phyloP scores from a whole-genome alignment of 2,797 vertebrate species.

The Streptopelia turtur region DNA sequence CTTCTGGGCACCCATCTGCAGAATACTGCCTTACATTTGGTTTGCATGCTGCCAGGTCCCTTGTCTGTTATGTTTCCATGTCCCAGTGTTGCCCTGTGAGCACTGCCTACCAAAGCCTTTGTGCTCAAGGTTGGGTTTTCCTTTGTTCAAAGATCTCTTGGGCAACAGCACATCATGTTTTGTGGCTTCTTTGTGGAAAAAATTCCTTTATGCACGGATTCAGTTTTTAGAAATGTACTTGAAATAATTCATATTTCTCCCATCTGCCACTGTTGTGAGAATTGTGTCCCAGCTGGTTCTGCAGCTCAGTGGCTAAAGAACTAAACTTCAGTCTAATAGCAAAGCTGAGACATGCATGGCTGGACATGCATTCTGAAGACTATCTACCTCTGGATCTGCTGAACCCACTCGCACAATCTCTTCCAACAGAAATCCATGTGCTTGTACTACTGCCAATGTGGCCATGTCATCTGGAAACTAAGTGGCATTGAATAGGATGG shows the following conservation, averaged over 20 bases:
- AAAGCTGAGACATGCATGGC: background rate
- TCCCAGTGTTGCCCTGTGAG: background rate
- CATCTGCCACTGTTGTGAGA: rapidly evolving
- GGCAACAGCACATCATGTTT: background rate
- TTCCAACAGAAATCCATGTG: background rate
- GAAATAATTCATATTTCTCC: background rate
- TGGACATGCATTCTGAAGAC: background rate
- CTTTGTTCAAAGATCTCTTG: background rate
- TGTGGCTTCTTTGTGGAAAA: background rate
- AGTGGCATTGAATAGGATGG: background rate
- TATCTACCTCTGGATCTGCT: background rate
- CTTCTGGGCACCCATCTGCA: background rate
- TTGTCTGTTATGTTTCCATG: background rate
- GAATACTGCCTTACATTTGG: background rate
- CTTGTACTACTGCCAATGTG: background rate
- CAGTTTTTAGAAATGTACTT: background rate
- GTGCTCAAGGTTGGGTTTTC: background rate
- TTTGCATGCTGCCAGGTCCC: background rate
- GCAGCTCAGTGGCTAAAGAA: background rate
- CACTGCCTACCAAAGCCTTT: background rate
- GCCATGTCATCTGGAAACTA: background rate
- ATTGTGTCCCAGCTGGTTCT: background rate
- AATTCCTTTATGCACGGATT: background rate
- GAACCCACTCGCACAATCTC: background rate
- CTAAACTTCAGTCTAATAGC: background rate